Base-by-base conservation (phyloP, 2,888 invertebrate species). In the Barypeithes pellucidus region DNA sequence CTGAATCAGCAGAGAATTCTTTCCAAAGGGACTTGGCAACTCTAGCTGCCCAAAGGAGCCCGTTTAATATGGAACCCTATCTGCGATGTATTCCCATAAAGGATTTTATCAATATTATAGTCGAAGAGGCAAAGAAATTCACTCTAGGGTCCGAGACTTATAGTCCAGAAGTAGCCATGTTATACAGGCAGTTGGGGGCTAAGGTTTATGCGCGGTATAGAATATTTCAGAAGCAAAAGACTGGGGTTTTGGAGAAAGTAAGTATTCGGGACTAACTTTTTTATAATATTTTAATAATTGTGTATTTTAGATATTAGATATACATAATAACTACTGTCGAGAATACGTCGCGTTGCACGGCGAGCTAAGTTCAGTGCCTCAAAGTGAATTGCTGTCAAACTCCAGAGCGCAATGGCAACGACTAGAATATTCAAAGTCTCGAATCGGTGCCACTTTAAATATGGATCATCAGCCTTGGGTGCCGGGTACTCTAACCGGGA, bases 101-200 rank as follows among this genome's bases (percentile, higher is more conserved):
- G 72, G 84, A 86, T 70, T 87, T 91, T 80, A 88, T 92, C 2
- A 88, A 91, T 59, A 88, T 93, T 61, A 88, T 94, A 50, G 86
- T 94, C 79, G 87, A 90, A 68, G 94, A 95, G 85, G 89, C 94
- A 7, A 89, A 88, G 79, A 91, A 82, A 79, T 82, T 95, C 11
- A 92, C 93, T 0, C 91, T 92, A 80, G 93, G 94, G 5, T 95
- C 95, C 0, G 95, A 95, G 83, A 91, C 92, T 0, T 95, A 91
- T 84, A 95, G 94, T 83, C 92, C 93, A 0, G 90, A 92, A 0
- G 88, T 93, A 1, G 87, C 88, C 61, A 84, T 89, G 70, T 84
- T 96, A 61, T 91, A 93, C 77, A 87, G 88, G 72, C 89, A 91
- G 24, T 84, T 96, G 4, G 96, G 95, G 3, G 84, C 86, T 5